phyloP scores from a whole-genome alignment of 2,797 vertebrate genomes.

The Hephaestus fuliginosus region DNA sequence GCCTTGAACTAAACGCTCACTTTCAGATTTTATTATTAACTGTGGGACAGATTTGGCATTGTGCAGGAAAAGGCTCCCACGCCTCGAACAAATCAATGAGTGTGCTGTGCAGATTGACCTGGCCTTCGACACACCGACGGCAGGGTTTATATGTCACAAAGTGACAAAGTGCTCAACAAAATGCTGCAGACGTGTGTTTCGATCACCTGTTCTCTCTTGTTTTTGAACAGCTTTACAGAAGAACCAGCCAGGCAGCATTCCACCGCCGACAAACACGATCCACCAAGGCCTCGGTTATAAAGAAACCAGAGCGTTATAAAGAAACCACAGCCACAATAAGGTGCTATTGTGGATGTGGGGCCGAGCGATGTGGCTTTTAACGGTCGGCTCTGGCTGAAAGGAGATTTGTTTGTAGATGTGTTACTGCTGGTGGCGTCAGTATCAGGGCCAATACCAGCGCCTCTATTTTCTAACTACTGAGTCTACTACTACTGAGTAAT shows the following conservation, averaged over 20 bases:
- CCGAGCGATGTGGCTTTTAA: not conserved
- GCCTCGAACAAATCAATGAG: not conserved
- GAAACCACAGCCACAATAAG: constrained; percentile 19
- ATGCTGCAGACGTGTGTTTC: not conserved
- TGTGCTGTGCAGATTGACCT: not conserved
- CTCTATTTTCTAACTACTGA: not conserved
- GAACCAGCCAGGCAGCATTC: constrained; percentile 35
- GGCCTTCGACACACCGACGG: no score
- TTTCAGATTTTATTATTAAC: constrained; percentile 1
- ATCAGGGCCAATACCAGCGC: not conserved
- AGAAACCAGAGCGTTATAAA: not conserved
- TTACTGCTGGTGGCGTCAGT: not conserved
- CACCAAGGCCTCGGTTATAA: not conserved
- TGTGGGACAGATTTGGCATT: not conserved
- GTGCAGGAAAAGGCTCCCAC: not conserved
- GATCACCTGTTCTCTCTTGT: not conserved
- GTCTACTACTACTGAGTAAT: no score
- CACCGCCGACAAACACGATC: constrained; percentile 4
- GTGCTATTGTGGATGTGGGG: constrained; percentile 12
- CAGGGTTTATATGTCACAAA: not conserved
- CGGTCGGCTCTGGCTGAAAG: not conserved
- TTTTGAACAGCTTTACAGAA: not conserved
- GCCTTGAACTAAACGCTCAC: not conserved
- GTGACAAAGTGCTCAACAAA: not conserved
- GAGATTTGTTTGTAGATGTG: constrained; percentile 16